These are phyloP conservation scores for Podabrus alpinus DNA, from an alignment of 2,888 invertebrate species.

Conservation along the genomic window DNA sequence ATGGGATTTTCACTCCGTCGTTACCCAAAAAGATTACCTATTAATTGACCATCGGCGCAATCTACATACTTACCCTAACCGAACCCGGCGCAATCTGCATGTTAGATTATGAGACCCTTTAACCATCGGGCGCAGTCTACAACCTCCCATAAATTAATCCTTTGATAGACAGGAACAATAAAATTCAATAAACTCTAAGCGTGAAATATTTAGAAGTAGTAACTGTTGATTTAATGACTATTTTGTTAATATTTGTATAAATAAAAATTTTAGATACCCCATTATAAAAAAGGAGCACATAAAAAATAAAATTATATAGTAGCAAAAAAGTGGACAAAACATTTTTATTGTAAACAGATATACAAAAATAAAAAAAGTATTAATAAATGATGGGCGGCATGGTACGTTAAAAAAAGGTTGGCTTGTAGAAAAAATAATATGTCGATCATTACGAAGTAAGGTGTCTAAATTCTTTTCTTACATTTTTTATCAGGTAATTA, in stretches of 20 bases:
- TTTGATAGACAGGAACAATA: not conserved
- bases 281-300: not conserved
- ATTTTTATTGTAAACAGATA: not conserved
- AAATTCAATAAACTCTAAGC: not conserved
- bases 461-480: slow-evolving; percentile 6
- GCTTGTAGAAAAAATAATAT: not conserved
- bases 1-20: too few relatives aligned
- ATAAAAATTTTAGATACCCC: not conserved
- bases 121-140: too few relatives aligned
- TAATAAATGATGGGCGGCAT: not conserved
- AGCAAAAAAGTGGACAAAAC: not conserved
- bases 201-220: not conserved
- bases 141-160: too few relatives aligned
- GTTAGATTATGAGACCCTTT: too few relatives aligned
- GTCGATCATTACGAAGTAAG: slow-evolving; percentile 3
- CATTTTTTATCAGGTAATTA: slow-evolving; percentile 7
- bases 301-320: not conserved
- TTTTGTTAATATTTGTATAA: not conserved
- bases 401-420: not conserved
- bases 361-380: not conserved
- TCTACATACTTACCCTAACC: too few relatives aligned
- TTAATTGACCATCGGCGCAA: too few relatives aligned
- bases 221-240: not conserved
- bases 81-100: too few relatives aligned
- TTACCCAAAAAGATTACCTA: too few relatives aligned